Base-by-base conservation (phyloP, 2,113 vertebrate species). In the Octodon degus region DNA sequence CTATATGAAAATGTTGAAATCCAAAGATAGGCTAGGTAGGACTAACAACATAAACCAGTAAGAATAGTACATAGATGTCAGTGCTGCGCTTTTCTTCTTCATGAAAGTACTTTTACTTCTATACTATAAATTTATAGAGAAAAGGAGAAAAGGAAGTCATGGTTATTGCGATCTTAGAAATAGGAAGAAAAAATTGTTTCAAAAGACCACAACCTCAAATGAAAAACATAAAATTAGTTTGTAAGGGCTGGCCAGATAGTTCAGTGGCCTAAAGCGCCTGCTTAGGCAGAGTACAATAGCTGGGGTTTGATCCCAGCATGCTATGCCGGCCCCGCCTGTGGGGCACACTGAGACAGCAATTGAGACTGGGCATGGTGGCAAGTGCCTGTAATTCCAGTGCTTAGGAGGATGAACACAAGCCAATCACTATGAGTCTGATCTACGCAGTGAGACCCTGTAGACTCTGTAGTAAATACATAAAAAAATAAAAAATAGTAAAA, bases 201-300 rank as follows among this genome's bases (percentile, higher is more conserved):
- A 50, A 86, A 93, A 85, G n/a, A 90, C 7, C 30, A 32, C 14
- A 12, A 16, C 34, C 34, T 90, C 47, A 10, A 55, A 67, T 55
- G 24, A 63, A 96, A 93, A 96, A 67, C 55, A 92, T 47, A 80
- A 84, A 94, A 94, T 70, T 67, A 63, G 14, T 77, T 76, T 92
- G 32, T 90, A 79, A 92, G 55, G 55, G 55, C 55, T 16, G 14
- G 55, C 55, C 55, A 55, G 55, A 55, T 55, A 55, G 55, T 14
- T 55, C 55, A 55, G 55, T 14, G 16, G 13, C 11, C 55, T 55
- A 55, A 55, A 55, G 55, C 12, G 55, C 55, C 55, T 55, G 55
- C 55, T 55, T 55, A 55, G 55, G 55, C 55, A 55, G 55, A 16
- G 14, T 12, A 55, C 55, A 55, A 12, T 16, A 14, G 55, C 55